Evolutionary conservation across 1,140 invertebrate genomes (phyloP), one percentile per base, ranked within the genome.

Genomic region (Manduca sexta): DNA sequence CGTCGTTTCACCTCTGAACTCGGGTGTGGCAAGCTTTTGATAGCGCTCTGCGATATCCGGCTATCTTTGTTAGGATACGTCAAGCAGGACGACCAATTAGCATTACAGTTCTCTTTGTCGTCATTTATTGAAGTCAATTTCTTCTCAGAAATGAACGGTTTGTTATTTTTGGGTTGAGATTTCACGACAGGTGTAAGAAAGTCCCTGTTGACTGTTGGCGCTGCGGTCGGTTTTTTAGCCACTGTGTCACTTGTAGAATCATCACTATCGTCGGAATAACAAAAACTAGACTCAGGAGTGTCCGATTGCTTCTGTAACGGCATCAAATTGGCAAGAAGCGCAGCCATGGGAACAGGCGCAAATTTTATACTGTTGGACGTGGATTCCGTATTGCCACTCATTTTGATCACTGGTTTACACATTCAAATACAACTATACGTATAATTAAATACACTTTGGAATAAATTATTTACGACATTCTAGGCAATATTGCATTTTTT

Each of bases 261-360:
- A 34, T 80, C 77, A 45, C 69, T 81, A 2, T 76, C 74, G 29
- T 75, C 74, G 17, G 45, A 63, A 17, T 69, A 60, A 2, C 43
- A 52, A 51, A 71, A 74, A 62, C 69, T 78, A 6, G 55, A 49
- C 17, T 81, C 75, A 14, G 73, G 66, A 41, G 61, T 74, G 8
- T 77, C 56, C n/a, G 50, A 40, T 15, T 64, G 50, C 17, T 65
- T 60, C 51, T 83, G 66, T 17, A 84, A 49, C 26, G 72, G 68
- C 64, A 71, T 68, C 47, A 87, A 71, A 53, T 82, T 79, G 1
- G 80, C 77, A 6, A 86, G 53, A 42, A 87, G 66, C 35, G 75
- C 78, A 30, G 78, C 78, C 69, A 87, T 76, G 11, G 82, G 79
- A 69, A 86, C 72, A 18, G 85, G 85, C n/a, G 65, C 68, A 57